phyloP scores from a whole-genome alignment of 1,140 invertebrate genomes.

The Drosophila triauraria region DNA sequence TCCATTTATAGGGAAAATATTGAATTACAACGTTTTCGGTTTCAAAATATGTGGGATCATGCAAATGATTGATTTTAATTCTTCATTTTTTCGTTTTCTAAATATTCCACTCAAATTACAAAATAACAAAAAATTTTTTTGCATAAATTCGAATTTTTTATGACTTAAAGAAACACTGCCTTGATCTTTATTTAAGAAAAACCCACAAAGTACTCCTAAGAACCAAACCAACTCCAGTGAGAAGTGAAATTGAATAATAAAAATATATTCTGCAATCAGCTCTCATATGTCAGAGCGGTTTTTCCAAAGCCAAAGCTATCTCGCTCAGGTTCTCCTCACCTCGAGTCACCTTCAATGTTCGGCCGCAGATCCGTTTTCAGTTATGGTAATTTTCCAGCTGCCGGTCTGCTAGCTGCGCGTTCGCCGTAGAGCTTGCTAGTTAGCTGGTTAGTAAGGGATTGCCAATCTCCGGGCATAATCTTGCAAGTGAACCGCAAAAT shows the following conservation, averaged over 20 bases:
- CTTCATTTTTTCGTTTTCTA: no score
- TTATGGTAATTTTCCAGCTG: constrained; percentile 44
- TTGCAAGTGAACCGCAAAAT: constrained; percentile 72
- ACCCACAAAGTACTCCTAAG: no score
- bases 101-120: no score
- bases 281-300: background rate
- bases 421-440: constrained; percentile 6
- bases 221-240: background rate
- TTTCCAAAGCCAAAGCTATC: background rate
- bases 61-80: no score
- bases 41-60: no score
- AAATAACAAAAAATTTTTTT: no score
- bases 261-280: constrained; percentile 1
- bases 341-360: constrained; percentile 26
- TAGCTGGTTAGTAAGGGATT: constrained; percentile 22
- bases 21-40: no score
- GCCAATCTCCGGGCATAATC: constrained; percentile 66
- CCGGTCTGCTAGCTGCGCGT: background rate
- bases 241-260: background rate
- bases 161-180: no score
- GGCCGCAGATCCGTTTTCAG: constrained; percentile 34
- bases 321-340: constrained; percentile 3
- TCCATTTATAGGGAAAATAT: no score
- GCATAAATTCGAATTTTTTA: no score
- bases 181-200: no score